Percentiles rank a stretch among this genome's conserved stretches.
phyloP scores from a whole-genome alignment of 2,888 invertebrate genomes.

The Atrina japonica region DNA sequence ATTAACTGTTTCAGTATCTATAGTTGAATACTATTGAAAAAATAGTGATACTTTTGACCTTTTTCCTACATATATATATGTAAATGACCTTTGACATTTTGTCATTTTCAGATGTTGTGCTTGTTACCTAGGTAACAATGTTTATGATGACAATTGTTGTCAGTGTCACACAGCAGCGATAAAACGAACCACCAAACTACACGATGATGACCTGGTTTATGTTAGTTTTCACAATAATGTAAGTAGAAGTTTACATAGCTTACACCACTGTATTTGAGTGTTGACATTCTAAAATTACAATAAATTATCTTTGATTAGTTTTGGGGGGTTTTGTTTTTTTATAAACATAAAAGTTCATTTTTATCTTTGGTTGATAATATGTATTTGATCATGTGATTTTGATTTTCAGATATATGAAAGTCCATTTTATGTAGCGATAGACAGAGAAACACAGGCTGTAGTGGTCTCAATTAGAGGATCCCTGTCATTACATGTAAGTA shows the following conservation, averaged over 20 bases:
- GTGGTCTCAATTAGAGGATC: constrained; percentile 93
- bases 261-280: too few relatives aligned
- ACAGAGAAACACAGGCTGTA: constrained; percentile 89
- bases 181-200: constrained; percentile 88
- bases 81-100: background rate
- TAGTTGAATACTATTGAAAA: background rate
- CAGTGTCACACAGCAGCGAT: constrained; percentile 93
- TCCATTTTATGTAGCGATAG: constrained; percentile 92
- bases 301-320: too few relatives aligned
- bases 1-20: too few relatives aligned
- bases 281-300: too few relatives aligned
- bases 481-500: constrained; percentile 84
- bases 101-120: constrained; percentile 70
- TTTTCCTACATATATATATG: too few relatives aligned
- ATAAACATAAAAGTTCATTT: too few relatives aligned
- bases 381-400: too few relatives aligned
- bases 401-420: constrained; percentile 84
- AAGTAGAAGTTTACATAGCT: constrained; percentile 26
- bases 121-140: constrained; percentile 80
- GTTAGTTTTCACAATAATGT: constrained; percentile 90
- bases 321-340: too few relatives aligned
- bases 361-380: too few relatives aligned
- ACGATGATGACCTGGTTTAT: constrained; percentile 90
- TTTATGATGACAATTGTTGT: constrained; percentile 95
- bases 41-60: background rate